Base-by-base conservation (phyloP, 1,140 invertebrate genomes). In the Drepana arcuata region DNA sequence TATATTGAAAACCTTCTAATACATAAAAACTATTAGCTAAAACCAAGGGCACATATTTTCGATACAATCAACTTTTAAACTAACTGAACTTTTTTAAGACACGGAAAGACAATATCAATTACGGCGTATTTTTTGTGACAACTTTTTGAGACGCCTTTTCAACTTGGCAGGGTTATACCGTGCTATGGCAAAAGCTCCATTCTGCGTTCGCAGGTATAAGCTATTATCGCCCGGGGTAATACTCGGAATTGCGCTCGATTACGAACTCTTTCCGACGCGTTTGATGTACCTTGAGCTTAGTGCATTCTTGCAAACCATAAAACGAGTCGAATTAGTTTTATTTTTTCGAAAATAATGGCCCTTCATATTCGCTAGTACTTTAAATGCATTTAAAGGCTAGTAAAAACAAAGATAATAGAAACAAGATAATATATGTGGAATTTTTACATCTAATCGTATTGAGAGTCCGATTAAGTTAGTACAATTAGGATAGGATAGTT, bases 131-230 rank as follows among this genome's bases (percentile, higher is more conserved):
- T 28, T 11, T 28, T 28, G 6, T 13, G 4, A 21, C 18, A 21
- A 9, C 9, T 21, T 21, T 21, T 21, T 21, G 18, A 21, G 4
- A 21, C 18, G 18, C 14, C 48, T 51, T 45, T 35, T 48, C 4
- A 54, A 65, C 24, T 65, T 37, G 18, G 18, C 30, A n/a, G 61
- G 28, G 11, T 61, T 44, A 51, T 48, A 50, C 12, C 26, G 31
- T 27, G 34, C 34, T 32, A 24, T 24, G 34, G 54, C 44, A 49
- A 62, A 54, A 49, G 51, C 53, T 42, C 38, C n/a, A 33, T 32
- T 51, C 51, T 42, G 31, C n/a, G 37, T 30, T 53, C 63, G 63
- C n/a, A n/a, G n/a, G n/a, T n/a, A 59, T 66, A 66, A 40, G 50
- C 23, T 48, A 47, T 60, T 60, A 63, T 63, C 56, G 53, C 46